A percentile compares a stretch with the other conserved stretches of the same genome.
These are phyloP conservation scores for Oenanthe melanoleuca DNA, from an alignment of 2,113 vertebrate genomes.

Conservation along the genomic window DNA sequence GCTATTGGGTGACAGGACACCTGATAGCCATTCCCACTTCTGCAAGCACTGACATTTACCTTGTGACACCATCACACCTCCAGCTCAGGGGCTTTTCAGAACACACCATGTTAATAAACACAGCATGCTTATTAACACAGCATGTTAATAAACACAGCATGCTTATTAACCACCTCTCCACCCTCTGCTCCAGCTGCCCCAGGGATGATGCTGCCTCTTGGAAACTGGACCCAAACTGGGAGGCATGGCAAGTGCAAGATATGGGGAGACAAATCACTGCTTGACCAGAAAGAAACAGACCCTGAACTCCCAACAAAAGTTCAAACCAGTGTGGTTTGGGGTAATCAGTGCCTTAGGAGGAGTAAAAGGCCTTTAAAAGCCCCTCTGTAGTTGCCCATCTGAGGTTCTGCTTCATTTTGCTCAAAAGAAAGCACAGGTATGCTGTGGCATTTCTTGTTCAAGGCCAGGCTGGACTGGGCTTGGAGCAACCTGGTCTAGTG, in stretches of 20 bases:
- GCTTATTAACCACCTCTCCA: constrained; percentile 29
- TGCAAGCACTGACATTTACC: constrained; percentile 59
- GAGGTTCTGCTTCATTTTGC: background rate
- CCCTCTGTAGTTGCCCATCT: rapidly evolving
- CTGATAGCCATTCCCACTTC: constrained; percentile 23
- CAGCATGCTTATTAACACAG: constrained; percentile 40
- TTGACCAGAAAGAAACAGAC: background rate
- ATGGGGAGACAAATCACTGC: rapidly evolving
- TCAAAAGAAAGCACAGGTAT: background rate
- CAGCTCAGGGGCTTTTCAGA: constrained; percentile 7
- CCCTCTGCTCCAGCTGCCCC: background rate
- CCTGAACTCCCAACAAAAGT: no score
- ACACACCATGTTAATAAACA: background rate
- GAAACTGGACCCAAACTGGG: background rate
- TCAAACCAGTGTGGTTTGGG: background rate
- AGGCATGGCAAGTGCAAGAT: rapidly evolving
- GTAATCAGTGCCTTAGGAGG: background rate
- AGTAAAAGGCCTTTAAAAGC: background rate
- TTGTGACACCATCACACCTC: background rate
- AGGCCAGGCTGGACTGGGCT: background rate
- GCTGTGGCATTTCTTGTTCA: background rate
- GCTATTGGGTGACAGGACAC: constrained; percentile 34
- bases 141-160: background rate
- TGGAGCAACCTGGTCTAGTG: background rate
- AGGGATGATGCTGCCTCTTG: background rate